These are phyloP conservation scores for Burhinus bistriatus DNA, from an alignment of 2,113 vertebrate species.

Conservation along the genomic window DNA sequence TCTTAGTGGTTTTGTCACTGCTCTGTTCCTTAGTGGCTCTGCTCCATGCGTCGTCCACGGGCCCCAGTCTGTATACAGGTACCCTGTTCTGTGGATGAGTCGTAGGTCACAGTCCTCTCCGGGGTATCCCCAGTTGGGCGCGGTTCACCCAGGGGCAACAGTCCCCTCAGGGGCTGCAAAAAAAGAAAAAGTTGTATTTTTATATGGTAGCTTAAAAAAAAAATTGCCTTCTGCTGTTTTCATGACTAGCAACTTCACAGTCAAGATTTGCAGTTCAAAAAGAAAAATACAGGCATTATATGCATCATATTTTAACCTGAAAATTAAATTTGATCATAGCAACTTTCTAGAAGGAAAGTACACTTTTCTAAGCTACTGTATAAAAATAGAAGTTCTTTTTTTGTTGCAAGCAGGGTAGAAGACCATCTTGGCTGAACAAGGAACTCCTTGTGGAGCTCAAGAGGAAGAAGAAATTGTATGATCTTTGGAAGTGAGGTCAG, in stretches of 20 bases:
- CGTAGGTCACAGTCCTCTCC: neutral
- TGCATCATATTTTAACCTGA: neutral
- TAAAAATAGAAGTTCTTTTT: neutral
- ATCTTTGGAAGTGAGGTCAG: neutral
- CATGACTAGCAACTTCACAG: neutral
- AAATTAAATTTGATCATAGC: neutral
- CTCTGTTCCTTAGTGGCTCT: neutral
- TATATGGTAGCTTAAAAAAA: neutral
- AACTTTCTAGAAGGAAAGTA: neutral
- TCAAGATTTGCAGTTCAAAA: neutral
- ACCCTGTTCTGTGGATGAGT: neutral
- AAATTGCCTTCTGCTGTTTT: neutral
- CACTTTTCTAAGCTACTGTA: neutral
- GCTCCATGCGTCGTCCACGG: neutral
- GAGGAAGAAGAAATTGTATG: neutral
- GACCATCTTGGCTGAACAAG: neutral
- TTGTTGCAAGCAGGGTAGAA: neutral
- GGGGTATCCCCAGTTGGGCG: neutral
- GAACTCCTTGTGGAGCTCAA: neutral
- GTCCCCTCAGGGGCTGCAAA: neutral
- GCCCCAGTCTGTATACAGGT: neutral
- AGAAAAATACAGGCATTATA: neutral
- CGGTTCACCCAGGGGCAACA: rapidly evolving
- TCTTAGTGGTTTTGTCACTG: neutral
- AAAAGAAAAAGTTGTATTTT: neutral